Base-by-base conservation (phyloP, 1,140 invertebrate genomes). In the Cyclargus thomasi region DNA sequence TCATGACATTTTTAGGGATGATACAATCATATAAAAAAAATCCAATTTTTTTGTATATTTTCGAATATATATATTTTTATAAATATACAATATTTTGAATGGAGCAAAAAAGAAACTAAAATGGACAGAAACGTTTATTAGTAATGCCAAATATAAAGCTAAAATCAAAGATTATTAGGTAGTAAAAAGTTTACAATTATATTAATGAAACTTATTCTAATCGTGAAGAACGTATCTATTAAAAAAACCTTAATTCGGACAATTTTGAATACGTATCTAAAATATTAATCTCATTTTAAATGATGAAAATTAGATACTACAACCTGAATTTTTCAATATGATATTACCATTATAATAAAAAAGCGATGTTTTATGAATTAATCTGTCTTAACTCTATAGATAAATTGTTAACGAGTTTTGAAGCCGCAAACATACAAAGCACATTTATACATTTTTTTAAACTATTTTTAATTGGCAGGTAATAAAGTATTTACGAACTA, bases 111-210 rank as follows among this genome's bases (percentile, higher is more conserved):
- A 82, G 76, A 81, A 75, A 76, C 78, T 79, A 79, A 75, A 77
- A 66, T 75, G 75, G 72, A 76, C 77, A 82, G 76, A 77, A 81
- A 79, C 73, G 66, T 83, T 88, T 83, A 84, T 86, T 84, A 84
- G 76, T 79, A 79, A 80, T 71, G 75, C 73, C 71, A 81, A 81
- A 70, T 74, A 76, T 65, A 76, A 73, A 76, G 63, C 62, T 74
- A 64, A 71, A 68, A 55, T 65, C 29, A 59, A 53, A 65, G 47
- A 63, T 53, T 70, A 70, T 68, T 29, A 4, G 4, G 29, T 29
- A 29, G 29, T 29, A 70, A 67, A 72, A 29, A 47, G 20, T 18
- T 68, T 65, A 68, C 47, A 68, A 64, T 65, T 66, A 23, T n/a
- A 16, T 36, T 68, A 55, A 55, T 62, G 63, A 35, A 57, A 65